Conservation (phyloP, 2,113 vertebrate species). For the Ondatra zibethicus region DNA sequence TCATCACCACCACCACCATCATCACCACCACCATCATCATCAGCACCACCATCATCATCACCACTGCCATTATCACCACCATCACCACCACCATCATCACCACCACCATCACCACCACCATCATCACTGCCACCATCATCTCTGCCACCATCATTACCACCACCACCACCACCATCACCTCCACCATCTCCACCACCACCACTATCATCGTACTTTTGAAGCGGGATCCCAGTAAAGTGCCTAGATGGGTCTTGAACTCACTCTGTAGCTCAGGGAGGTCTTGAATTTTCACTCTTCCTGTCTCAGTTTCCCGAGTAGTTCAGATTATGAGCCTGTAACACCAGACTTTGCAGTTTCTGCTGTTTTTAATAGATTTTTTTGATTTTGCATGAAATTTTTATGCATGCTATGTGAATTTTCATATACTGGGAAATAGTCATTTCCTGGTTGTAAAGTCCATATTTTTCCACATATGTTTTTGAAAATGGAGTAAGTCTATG, state of each 20-base stretch:
- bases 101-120: accelerated
- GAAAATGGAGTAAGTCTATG: background rate
- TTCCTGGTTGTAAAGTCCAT: background rate
- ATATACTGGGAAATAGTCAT: background rate
- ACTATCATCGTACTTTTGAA: background rate
- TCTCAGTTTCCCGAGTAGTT: background rate
- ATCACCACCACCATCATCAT: no score
- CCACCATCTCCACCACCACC: accelerated
- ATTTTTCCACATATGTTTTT: background rate
- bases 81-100: background rate
- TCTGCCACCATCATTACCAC: background rate
- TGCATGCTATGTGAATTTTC: background rate
- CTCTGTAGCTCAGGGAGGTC: background rate
- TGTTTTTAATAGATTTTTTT: background rate
- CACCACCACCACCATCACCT: background rate
- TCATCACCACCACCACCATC: no score
- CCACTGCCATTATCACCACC: background rate
- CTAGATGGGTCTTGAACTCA: background rate
- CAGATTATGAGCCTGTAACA: background rate
- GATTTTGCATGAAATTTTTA: background rate
- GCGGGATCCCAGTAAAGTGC: background rate
- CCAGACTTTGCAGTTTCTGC: background rate
- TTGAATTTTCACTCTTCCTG: background rate
- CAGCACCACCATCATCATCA: no score
- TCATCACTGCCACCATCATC: accelerated